phyloP scores from a whole-genome alignment of 2,797 vertebrate species.

The Sebastes oblongus region DNA sequence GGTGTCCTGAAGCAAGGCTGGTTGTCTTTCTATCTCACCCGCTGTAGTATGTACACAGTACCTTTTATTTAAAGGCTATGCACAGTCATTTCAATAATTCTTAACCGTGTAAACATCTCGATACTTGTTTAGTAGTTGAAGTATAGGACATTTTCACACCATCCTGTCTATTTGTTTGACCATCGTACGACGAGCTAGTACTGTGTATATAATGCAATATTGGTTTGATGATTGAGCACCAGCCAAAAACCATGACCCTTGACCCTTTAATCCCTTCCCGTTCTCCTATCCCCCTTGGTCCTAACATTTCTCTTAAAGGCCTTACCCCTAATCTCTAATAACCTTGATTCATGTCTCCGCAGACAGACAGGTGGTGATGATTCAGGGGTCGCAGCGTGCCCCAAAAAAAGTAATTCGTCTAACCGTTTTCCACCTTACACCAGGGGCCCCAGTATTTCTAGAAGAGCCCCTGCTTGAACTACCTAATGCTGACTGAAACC shows the following conservation, averaged over 20 bases:
- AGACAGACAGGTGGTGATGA: conserved; percentile 38
- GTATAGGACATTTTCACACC: conserved; percentile 44
- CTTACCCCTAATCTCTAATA: conserved; percentile 7
- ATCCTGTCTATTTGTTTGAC: conserved; percentile 62
- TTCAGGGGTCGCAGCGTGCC: conserved; percentile 19
- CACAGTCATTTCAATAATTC: conserved; percentile 65
- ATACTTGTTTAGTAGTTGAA: conserved; percentile 55
- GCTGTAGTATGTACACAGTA: conserved; percentile 79
- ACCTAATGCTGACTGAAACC: conserved; percentile 24
- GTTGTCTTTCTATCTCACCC: conserved; percentile 73
- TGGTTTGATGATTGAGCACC: conserved; percentile 76
- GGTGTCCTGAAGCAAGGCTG: conserved; percentile 77
- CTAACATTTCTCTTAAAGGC: conserved; percentile 12
- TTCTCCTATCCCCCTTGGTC: background rate
- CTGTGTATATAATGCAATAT: conserved; percentile 79
- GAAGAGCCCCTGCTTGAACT: conserved; percentile 29
- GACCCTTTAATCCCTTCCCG: conserved; percentile 35
- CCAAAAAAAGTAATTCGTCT: conserved; percentile 7
- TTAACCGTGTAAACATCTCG: conserved; percentile 58
- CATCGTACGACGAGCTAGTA: conserved; percentile 57
- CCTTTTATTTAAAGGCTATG: conserved; percentile 70
- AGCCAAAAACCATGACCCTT: conserved; percentile 63
- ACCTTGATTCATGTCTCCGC: background rate
- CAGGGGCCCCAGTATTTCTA: background rate
- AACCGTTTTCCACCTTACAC: background rate